Evolutionary conservation across 53 echinoderm and acorn worm species (phyloP).

Genomic region (Mesocentrotus franciscanus): DNA sequence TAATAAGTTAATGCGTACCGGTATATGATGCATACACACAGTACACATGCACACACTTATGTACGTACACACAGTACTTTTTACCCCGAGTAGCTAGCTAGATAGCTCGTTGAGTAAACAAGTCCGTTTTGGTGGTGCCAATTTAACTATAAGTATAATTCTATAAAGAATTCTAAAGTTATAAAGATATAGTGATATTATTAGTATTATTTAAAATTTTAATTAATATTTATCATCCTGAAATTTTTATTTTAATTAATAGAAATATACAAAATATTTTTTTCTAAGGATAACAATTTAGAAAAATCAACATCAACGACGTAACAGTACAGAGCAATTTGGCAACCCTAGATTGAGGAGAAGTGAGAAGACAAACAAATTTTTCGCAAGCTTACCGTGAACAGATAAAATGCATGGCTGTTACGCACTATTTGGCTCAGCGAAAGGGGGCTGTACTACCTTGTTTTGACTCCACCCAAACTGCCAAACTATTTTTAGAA

Average conservation of each 20-base stretch:
- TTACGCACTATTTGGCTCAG: neutral
- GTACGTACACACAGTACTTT: too few relatives aligned
- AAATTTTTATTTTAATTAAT: too few relatives aligned
- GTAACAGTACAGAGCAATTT: neutral
- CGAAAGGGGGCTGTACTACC: neutral
- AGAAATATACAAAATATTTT: neutral
- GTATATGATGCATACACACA: too few relatives aligned
- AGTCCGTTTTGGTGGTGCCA: neutral
- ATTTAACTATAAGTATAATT: neutral
- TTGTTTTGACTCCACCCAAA: slow-evolving; percentile 34
- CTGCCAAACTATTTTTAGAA: slow-evolving; percentile 9
- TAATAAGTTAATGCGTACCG: too few relatives aligned
- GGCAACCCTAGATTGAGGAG: neutral
- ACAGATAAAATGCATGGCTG: neutral
- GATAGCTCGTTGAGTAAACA: too few relatives aligned
- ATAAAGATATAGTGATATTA: too few relatives aligned
- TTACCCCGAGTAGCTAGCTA: too few relatives aligned
- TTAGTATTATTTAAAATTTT: too few relatives aligned
- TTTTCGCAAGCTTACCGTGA: neutral
- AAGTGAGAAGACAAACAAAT: neutral
- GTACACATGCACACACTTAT: too few relatives aligned
- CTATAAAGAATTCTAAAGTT: too few relatives aligned
- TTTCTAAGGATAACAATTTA: neutral
- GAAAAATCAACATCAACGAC: neutral
- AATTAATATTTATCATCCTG: too few relatives aligned